Percentiles rank a stretch among this genome's conserved stretches.
Conservation (phyloP, 2,113 vertebrate genomes). For the Rhagologus leucostigma region DNA sequence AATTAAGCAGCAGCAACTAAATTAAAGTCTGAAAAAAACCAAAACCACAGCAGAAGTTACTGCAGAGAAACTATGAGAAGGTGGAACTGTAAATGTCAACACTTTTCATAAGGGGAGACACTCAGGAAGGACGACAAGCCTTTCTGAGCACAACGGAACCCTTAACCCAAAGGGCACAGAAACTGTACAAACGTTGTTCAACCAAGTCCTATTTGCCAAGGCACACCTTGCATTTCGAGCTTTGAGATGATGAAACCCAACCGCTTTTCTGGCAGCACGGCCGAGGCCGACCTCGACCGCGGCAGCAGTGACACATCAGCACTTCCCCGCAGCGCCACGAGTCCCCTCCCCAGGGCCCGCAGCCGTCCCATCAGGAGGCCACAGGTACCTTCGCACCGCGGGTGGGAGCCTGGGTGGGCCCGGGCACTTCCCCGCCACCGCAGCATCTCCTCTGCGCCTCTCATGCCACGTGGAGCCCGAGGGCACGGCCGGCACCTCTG, state of each 20-base stretch:
- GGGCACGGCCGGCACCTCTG: background rate
- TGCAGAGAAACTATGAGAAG: fast-evolving
- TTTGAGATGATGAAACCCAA: fast-evolving
- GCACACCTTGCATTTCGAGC: background rate
- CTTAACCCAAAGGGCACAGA: background rate
- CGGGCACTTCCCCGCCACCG: background rate
- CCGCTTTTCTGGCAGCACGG: background rate
- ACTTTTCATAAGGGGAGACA: background rate
- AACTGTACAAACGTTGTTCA: fast-evolving
- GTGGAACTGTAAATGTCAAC: background rate
- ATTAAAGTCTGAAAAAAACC: background rate
- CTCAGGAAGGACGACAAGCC: background rate
- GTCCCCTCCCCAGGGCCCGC: background rate
- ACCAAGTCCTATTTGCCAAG: background rate
- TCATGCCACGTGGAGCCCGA: background rate
- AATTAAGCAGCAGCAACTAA: background rate
- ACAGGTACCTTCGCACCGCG: fast-evolving
- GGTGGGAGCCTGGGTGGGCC: background rate
- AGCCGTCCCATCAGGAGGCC: background rate
- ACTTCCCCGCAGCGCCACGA: background rate
- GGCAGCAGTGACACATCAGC: conserved; percentile 16
- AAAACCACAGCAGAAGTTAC: background rate
- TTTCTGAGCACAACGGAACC: background rate
- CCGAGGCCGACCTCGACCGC: background rate
- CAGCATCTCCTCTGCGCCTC: background rate